These are phyloP conservation scores for Clupea harengus DNA, from an alignment of 2,113 vertebrate species.

Conservation along the genomic window DNA sequence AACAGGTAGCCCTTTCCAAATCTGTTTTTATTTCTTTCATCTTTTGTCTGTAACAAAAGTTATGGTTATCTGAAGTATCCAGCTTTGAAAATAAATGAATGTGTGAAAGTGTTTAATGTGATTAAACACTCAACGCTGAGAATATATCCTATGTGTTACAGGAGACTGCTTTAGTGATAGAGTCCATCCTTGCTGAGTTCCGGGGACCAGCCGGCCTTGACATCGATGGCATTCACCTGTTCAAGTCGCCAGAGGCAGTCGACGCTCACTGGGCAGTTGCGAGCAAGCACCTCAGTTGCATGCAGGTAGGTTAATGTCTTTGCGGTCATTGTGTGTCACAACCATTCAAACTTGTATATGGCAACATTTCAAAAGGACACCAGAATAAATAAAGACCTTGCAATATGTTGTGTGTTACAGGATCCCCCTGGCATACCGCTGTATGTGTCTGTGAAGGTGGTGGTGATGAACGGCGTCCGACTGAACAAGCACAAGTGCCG, in stretches of 20 bases:
- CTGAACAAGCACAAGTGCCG: not conserved
- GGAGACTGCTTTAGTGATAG: not conserved
- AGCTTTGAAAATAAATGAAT: not conserved
- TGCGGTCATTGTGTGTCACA: conserved; percentile 9
- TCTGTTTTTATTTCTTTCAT: too few species aligned
- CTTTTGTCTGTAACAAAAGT: too few species aligned
- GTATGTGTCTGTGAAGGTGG: not conserved
- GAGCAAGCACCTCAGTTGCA: conserved; percentile 31
- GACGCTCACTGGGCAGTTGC: conserved; percentile 5
- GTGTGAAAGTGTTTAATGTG: not conserved
- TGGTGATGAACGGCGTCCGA: not conserved
- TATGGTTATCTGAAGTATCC: too few species aligned
- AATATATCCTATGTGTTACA: not conserved
- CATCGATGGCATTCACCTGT: not conserved
- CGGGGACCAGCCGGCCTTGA: not conserved
- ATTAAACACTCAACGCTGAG: too few species aligned
- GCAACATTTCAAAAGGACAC: not conserved
- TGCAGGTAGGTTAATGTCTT: conserved; percentile 25
- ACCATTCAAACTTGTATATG: not conserved
- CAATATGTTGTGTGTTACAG: not conserved
- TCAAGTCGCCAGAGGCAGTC: not conserved
- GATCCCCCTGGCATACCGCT: not conserved
- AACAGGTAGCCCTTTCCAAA: too few species aligned
- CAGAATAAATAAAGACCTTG: not conserved
- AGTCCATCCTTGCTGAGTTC: not conserved